Evolutionary conservation across 2,888 invertebrate species (phyloP), one percentile per base, ranked within the genome.

Genomic region (Cryptocheilus praepositus): DNA sequence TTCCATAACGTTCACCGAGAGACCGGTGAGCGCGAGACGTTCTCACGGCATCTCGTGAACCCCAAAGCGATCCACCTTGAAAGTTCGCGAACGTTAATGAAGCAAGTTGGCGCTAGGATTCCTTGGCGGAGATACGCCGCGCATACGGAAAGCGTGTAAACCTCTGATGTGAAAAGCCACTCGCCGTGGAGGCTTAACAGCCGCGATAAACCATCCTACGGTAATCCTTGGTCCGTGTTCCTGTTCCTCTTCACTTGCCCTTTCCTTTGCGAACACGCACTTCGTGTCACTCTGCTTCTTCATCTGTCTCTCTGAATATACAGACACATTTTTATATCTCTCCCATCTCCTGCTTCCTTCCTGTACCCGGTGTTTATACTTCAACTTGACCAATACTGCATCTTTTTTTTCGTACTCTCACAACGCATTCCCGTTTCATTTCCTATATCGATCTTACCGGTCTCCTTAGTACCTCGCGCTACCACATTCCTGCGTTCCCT

Each of bases 11-110:
- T 49, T 22, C 19, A 21, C n/a, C 43, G 43, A 36, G 19, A 25
- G 56, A 57, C n/a, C 22, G 15, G 15, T 15, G 53, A 19, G 18
- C 16, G 49, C 44, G 56, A 57, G 22, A 19, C 44, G 70, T 78
- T 78, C 77, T 73, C 77, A 78, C 77, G 77, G 44, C 55, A 21
- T 22, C 21, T 53, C 53, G 68, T 67, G 66, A 71, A 73, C 73
- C 73, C 56, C 58, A 57, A 51, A 65, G 74, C 63, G 64, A 79
- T 74, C 59, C 61, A 70, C 77, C 79, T 77, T 77, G 77, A 77
- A 76, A 60, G 18, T 49, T 55, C 18, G 58, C 52, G 58, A 51
- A 25, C 45, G 61, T 25, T 71, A 77, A 76, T 71, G 76, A 79
- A 76, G 68, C 59, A 65, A 65, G 70, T 60, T 56, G 51, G 45